Percentiles rank a stretch among this genome's conserved stretches.
These are phyloP conservation scores for Melipona bicolor DNA, from an alignment of 2,888 invertebrate species.

Conservation along the genomic window DNA sequence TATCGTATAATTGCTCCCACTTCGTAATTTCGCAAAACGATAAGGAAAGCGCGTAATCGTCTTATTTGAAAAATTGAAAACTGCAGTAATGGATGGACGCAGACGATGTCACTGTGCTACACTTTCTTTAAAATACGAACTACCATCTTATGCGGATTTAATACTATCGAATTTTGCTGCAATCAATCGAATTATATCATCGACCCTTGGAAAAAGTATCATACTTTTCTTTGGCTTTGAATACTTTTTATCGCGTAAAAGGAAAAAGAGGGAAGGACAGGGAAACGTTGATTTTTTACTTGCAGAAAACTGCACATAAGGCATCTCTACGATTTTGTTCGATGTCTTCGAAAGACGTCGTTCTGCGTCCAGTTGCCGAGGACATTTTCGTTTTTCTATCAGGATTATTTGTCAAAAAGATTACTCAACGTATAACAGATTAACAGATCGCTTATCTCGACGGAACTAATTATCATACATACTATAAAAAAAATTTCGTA, in stretches of 20 bases:
- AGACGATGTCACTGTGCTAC: conserved; percentile 46
- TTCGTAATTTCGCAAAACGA: conserved; percentile 68
- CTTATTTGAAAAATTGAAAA: conserved; percentile 27
- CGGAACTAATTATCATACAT: conserved; percentile 56
- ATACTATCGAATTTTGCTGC: conserved; percentile 39
- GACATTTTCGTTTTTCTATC: conserved; percentile 9
- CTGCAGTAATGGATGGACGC: conserved; percentile 31
- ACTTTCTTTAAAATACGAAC: background rate
- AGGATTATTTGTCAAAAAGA: background rate
- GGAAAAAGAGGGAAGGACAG: background rate
- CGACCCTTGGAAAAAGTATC: background rate
- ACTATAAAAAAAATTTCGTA: conserved; percentile 61
- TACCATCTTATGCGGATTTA: conserved; percentile 33
- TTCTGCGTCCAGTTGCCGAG: conserved; percentile 58
- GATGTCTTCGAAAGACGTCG: conserved; percentile 45
- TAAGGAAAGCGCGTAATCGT: conserved; percentile 51
- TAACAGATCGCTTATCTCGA: conserved; percentile 37
- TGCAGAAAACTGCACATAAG: conserved; percentile 15
- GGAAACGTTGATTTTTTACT: background rate
- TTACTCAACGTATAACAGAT: conserved; percentile 41
- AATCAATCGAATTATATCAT: conserved; percentile 4
- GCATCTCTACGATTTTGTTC: conserved; percentile 50
- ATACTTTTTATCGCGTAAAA: background rate
- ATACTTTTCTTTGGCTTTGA: conserved; percentile 18
- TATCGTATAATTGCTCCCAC: conserved; percentile 78